Evolutionary conservation across 2,888 invertebrate species (phyloP).

Genomic region (Cacoxenus indagator): DNA sequence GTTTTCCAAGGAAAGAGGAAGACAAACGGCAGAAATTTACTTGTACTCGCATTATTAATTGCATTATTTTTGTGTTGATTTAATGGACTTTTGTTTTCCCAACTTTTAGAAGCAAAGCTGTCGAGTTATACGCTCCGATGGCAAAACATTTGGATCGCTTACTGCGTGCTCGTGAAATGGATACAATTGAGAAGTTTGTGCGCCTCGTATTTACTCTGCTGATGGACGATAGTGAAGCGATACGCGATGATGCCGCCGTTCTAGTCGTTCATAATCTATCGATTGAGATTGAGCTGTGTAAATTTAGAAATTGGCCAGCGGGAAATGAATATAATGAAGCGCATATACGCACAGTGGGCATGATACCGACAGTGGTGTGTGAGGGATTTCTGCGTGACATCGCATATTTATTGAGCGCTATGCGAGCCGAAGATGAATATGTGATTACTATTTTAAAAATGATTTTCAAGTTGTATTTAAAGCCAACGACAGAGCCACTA

Average conservation of each 20-base stretch:
- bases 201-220: constrained; percentile 58
- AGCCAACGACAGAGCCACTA: too few species aligned
- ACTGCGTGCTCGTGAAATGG: constrained; percentile 42
- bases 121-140: constrained; percentile 52
- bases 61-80: neutral
- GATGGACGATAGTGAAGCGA: constrained; percentile 62
- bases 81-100: neutral
- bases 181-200: constrained; percentile 54
- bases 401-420: too few species aligned
- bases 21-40: neutral
- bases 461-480: too few species aligned
- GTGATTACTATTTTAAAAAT: too few species aligned
- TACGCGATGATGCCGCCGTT: constrained; percentile 56
- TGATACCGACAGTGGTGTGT: too few species aligned
- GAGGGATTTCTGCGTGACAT: too few species aligned
- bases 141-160: constrained; percentile 41
- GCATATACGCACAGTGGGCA: too few species aligned
- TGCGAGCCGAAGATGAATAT: too few species aligned
- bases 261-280: constrained; percentile 49
- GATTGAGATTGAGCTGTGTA: too few species aligned
- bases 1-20: too few species aligned
- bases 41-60: neutral
- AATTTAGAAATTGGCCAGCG: too few species aligned
- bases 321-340: too few species aligned
- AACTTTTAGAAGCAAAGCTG: constrained; percentile 50